These are phyloP conservation scores for Drosophila borborema DNA, from an alignment of 2,888 invertebrate genomes.

Conservation along the genomic window DNA sequence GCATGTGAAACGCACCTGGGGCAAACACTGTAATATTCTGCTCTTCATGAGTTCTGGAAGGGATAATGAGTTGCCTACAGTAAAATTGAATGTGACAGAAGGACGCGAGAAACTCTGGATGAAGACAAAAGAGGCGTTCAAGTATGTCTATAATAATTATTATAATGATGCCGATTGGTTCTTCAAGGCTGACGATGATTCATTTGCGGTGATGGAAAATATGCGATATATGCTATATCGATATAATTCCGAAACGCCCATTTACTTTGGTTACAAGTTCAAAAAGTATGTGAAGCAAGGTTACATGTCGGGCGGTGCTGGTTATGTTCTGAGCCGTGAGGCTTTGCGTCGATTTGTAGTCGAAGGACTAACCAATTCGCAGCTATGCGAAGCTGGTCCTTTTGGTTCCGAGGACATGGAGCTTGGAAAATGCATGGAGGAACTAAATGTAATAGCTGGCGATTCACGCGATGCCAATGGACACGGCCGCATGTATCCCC, in stretches of 20 bases:
- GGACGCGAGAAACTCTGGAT: neutral
- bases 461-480: neutral
- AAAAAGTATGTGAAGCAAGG: neutral
- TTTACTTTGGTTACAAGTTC: conserved; percentile 1
- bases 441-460: conserved; percentile 1
- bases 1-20: conserved; percentile 2
- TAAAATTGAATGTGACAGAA: neutral
- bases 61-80: neutral
- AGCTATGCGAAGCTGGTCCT: neutral
- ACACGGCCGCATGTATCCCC: neutral
- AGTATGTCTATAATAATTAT: neutral
- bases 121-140: neutral
- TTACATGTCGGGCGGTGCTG: neutral
- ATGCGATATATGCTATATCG: conserved; percentile 1
- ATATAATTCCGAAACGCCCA: neutral
- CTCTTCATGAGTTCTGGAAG: neutral
- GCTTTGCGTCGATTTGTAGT: neutral
- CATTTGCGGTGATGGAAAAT: neutral
- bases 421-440: neutral
- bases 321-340: neutral
- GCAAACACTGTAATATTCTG: conserved; percentile 2
- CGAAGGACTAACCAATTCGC: neutral
- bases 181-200: conserved; percentile 1
- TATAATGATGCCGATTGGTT: neutral
- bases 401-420: neutral